Conservation (phyloP, 2,113 vertebrate genomes). For the Tretioscincus oriximinensis region DNA sequence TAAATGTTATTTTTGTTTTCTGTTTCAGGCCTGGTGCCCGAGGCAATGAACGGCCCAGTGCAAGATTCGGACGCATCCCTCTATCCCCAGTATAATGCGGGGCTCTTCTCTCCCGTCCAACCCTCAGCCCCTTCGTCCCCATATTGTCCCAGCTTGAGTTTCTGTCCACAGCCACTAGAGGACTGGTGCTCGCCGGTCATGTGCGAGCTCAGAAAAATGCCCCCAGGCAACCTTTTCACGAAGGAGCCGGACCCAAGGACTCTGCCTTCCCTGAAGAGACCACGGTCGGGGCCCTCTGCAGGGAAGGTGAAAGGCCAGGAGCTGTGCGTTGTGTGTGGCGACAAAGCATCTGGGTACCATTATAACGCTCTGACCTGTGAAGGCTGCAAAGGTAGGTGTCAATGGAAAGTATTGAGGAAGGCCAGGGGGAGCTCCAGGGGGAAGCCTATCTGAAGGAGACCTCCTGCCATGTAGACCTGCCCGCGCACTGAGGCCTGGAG, state of each 20-base stretch:
- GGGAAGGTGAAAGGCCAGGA: constrained; percentile 92
- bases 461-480: too few relatives aligned
- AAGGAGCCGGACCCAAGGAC: constrained; percentile 77
- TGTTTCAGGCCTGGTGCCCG: constrained; percentile 84
- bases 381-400: constrained; percentile 92
- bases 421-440: too few relatives aligned
- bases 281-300: constrained; percentile 72
- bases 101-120: constrained; percentile 83
- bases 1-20: constrained; percentile 21
- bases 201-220: constrained; percentile 86
- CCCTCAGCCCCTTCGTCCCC: constrained; percentile 79
- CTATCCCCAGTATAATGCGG: constrained; percentile 81
- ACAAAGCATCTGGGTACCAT: constrained; percentile 97
- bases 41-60: constrained; percentile 82
- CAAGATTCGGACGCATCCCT: constrained; percentile 85
- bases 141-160: constrained; percentile 87
- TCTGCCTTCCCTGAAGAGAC: constrained; percentile 81
- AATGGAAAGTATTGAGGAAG: background rate
- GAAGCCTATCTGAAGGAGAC: too few relatives aligned
- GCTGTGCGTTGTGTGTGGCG: constrained; percentile 95
- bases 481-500: too few relatives aligned
- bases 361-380: constrained; percentile 98
- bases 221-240: constrained; percentile 80
- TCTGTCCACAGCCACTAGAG: constrained; percentile 85
- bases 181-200: constrained; percentile 89